Percentiles rank a stretch among this genome's conserved stretches.
These are phyloP conservation scores for Leptopilina myrica DNA, from an alignment of 2,888 invertebrate genomes.

Conservation along the genomic window DNA sequence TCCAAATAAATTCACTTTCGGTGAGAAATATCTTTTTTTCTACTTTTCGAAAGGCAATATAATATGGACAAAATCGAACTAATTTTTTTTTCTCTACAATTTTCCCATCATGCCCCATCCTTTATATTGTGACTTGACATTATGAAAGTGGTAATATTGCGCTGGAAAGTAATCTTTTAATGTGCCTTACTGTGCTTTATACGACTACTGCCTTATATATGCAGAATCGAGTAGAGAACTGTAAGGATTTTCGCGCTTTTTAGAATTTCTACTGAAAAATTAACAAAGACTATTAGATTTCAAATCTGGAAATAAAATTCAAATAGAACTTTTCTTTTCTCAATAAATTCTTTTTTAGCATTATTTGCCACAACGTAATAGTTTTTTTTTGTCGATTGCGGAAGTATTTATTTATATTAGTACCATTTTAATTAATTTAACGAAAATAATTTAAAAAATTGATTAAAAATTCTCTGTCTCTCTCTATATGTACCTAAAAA, in stretches of 20 bases:
- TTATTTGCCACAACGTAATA: background rate
- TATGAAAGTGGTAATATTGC: constrained; percentile 29
- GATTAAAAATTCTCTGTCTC: background rate
- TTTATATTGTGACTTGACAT: constrained; percentile 62
- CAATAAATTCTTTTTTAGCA: background rate
- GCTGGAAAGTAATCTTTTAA: constrained; percentile 45
- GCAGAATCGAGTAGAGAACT: constrained; percentile 20
- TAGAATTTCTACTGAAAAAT: constrained; percentile 10
- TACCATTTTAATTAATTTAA: background rate
- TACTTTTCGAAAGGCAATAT: constrained; percentile 51
- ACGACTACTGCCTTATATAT: constrained; percentile 44
- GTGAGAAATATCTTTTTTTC: constrained; percentile 62
- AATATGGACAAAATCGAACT: constrained; percentile 68
- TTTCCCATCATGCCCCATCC: constrained; percentile 65
- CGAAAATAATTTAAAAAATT: background rate
- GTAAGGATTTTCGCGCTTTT: constrained; percentile 38
- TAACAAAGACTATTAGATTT: background rate
- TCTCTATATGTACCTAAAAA: background rate
- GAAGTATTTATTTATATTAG: background rate
- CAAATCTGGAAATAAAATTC: background rate
- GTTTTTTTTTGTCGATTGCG: background rate
- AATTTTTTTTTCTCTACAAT: constrained; percentile 68
- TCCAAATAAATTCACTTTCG: constrained; percentile 57
- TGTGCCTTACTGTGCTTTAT: constrained; percentile 59
- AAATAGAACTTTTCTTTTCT: background rate